Conservation (phyloP, 2,797 vertebrate species). For the Platalea minor region DNA sequence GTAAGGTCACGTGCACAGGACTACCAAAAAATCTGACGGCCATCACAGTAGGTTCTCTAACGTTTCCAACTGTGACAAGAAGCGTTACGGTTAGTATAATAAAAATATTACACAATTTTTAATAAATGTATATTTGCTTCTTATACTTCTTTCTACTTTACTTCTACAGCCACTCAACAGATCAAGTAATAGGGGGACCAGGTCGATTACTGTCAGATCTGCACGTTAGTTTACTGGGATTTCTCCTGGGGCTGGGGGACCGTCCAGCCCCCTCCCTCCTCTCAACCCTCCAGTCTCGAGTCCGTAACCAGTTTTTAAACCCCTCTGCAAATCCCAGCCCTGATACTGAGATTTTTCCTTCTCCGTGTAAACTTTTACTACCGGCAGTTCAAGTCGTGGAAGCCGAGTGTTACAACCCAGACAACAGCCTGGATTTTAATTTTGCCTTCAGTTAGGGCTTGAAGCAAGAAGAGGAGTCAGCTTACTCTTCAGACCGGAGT, state of each 20-base stretch:
- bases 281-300: not conserved
- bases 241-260: not conserved
- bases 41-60: not conserved
- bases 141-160: not conserved
- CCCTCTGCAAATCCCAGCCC: not conserved
- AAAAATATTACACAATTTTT: not conserved
- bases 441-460: not conserved
- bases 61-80: not conserved
- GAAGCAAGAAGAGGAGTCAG: not conserved
- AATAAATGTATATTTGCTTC: not conserved
- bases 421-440: not conserved
- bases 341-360: not conserved
- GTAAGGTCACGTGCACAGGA: fast-evolving
- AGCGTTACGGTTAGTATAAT: not conserved
- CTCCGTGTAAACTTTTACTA: not conserved
- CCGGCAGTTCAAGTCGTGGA: not conserved
- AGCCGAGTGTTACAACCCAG: not conserved
- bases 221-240: not conserved
- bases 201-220: not conserved
- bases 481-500: not conserved
- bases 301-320: not conserved
- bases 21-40: not conserved
- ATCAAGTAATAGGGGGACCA: not conserved
- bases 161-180: not conserved
- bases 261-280: fast-evolving